A percentile compares a stretch with the other conserved stretches of the same genome.
Conservation (phyloP, 2,888 invertebrate species). For the Drosophila falleni region DNA sequence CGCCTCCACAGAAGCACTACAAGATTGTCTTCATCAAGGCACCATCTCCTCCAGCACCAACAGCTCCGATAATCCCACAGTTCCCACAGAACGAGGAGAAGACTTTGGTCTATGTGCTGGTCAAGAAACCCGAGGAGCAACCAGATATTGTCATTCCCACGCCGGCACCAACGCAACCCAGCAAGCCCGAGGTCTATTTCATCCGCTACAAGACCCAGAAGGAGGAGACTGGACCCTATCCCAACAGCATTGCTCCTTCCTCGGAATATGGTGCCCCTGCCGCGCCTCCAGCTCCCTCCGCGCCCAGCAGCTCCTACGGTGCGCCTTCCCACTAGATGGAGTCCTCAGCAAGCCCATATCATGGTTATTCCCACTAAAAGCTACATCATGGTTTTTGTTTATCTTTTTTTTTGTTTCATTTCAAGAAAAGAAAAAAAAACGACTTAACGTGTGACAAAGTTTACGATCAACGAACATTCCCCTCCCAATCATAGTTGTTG, state of each 20-base stretch:
- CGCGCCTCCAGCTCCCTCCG: conserved; percentile 79
- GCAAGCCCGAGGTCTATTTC: conserved; percentile 91
- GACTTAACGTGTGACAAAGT: conserved; percentile 77
- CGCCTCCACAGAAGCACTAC: conserved; percentile 91
- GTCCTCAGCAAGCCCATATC: conserved; percentile 37
- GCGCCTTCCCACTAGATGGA: conserved; percentile 81
- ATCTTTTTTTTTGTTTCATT: conserved; percentile 46
- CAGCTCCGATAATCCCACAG: conserved; percentile 87
- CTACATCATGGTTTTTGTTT: conserved; percentile 47
- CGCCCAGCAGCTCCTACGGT: conserved; percentile 84
- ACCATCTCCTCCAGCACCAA: conserved; percentile 88
- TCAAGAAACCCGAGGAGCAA: conserved; percentile 91
- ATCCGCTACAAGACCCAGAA: conserved; percentile 91
- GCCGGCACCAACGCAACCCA: conserved; percentile 90
- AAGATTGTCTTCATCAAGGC: conserved; percentile 93
- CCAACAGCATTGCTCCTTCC: conserved; percentile 84
- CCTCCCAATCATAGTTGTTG: conserved; percentile 53
- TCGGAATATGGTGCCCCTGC: conserved; percentile 85
- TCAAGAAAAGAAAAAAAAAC: conserved; percentile 49
- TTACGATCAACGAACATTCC: conserved; percentile 60
- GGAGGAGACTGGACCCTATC: conserved; percentile 85
- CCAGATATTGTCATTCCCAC: conserved; percentile 90
- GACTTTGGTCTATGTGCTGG: conserved; percentile 90
- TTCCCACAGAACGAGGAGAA: conserved; percentile 91
- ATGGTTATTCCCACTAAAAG: conserved; percentile 37